A percentile compares a stretch with the other conserved stretches of the same genome.
These are phyloP conservation scores for Cartodere bifasciata DNA, from an alignment of 2,888 invertebrate species.

Conservation along the genomic window DNA sequence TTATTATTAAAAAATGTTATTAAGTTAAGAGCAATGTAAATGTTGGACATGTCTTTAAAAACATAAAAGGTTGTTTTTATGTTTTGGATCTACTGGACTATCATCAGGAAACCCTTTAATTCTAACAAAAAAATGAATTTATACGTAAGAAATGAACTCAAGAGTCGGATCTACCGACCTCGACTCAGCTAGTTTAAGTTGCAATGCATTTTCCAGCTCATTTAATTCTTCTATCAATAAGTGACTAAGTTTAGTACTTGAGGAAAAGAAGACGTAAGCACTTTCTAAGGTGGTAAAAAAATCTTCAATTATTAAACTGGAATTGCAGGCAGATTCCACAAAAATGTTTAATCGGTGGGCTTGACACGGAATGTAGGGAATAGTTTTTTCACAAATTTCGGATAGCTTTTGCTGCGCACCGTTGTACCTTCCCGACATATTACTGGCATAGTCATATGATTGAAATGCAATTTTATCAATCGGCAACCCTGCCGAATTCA, in stretches of 20 bases:
- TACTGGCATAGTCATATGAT: conserved; percentile 5
- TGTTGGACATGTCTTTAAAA: too few species aligned
- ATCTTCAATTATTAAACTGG: conserved; percentile 4
- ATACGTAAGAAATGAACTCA: too few species aligned
- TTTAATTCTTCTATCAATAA: conserved; percentile 5
- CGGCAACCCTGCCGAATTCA: too few species aligned
- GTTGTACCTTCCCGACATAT: conserved; percentile 5
- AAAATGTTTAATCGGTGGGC: conserved; percentile 7
- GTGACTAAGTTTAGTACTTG: conserved; percentile 4
- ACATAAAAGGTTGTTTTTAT: too few species aligned
- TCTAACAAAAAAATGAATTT: too few species aligned
- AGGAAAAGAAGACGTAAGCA: conserved; percentile 6
- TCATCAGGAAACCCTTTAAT: too few species aligned
- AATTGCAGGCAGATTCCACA: conserved; percentile 4
- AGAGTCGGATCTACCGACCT: too few species aligned
- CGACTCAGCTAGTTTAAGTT: too few species aligned
- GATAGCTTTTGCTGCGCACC: conserved; percentile 6
- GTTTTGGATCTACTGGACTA: too few species aligned
- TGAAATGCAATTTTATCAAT: conserved; percentile 2
- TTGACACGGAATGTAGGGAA: conserved; percentile 7
- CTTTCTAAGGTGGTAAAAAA: conserved; percentile 5
- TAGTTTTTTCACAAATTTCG: not conserved
- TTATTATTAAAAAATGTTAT: too few species aligned
- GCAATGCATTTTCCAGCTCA: conserved; percentile 5
- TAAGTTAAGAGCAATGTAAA: too few species aligned